Evolutionary conservation across 2,113 vertebrate species (phyloP), one percentile per base, ranked within the genome.

Genomic region (Vulpes vulpes): DNA sequence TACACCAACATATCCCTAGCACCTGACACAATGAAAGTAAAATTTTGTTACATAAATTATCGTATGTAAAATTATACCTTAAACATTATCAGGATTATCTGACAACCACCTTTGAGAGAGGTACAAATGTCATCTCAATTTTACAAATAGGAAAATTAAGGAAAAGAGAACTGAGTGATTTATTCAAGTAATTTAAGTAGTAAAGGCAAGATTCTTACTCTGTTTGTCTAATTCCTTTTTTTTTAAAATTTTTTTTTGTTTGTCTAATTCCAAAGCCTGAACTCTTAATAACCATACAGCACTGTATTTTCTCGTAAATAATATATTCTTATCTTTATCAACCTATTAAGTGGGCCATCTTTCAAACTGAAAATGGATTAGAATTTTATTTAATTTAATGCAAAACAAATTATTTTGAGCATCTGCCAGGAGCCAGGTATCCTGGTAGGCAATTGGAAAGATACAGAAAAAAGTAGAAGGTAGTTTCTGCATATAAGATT

Each of bases 361-460:
- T 64, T 74, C 89, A 78, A 16, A 0, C 62, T 86, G 20, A 92
- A 84, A 69, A 76, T 81, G 15, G 11, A 22, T 79, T 90, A 82
- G 43, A 82, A 83, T 87, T 87, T 60, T n/a, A 74, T 69, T 94
- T 38, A 73, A 71, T 82, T 71, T 83, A 86, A 97, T 83, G 74
- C 2, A n/a, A 81, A 95, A 83, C 57, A 55, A 19, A 38, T 23
- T 59, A 64, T 78, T 80, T 85, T 83, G 62, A 89, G 27, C 2
- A 55, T 4, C 25, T 92, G 8, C 19, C 8, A 59, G 38, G 16
- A 95, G 25, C 5, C 57, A 94, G 20, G 17, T 88, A 67, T n/a
- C 78, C 19, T 80, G 30, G 30, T 93, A 27, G n/a, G 11, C 35
- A 85, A 93, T 15, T 88, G 17, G 19, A 6, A 96, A 81, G 49